Evolutionary conservation across 2,888 invertebrate species (phyloP).

Genomic region (Onthophagus sagittarius): DNA sequence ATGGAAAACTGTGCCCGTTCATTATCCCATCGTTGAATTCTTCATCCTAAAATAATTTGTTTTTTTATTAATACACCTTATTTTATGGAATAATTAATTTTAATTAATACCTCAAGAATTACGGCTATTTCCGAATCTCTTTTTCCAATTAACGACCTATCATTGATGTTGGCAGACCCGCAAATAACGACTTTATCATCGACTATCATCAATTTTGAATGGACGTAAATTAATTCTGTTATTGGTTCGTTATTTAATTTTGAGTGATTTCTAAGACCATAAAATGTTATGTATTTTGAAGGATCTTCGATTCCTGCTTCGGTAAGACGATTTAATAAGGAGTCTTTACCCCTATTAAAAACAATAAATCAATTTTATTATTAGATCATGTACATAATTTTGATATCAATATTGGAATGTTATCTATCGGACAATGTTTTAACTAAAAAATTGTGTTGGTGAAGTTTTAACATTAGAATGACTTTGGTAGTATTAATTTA

Average conservation of each 20-base stretch:
- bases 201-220: conserved; percentile 92
- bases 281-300: conserved; percentile 83
- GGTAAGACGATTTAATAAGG: conserved; percentile 73
- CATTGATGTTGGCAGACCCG: conserved; percentile 98
- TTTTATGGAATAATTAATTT: neutral
- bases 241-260: conserved; percentile 75
- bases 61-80: conserved; percentile 10
- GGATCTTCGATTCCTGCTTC: conserved; percentile 78
- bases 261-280: conserved; percentile 81
- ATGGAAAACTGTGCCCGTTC: conserved; percentile 76
- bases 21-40: conserved; percentile 75
- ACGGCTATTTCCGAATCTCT: conserved; percentile 94
- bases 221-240: conserved; percentile 94
- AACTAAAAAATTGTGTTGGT: too few species aligned
- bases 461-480: too few species aligned
- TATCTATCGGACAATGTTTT: too few species aligned
- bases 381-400: too few species aligned
- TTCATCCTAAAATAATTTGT: conserved; percentile 60
- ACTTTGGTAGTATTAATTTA: too few species aligned
- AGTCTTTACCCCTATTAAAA: conserved; percentile 70
- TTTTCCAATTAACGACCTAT: conserved; percentile 89
- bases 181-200: conserved; percentile 91
- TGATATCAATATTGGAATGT: too few species aligned
- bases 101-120: conserved; percentile 65
- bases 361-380: neutral